Evolutionary conservation across 53 echinoderm and acorn worm species (phyloP).

Genomic region (Glandiceps talaboti): DNA sequence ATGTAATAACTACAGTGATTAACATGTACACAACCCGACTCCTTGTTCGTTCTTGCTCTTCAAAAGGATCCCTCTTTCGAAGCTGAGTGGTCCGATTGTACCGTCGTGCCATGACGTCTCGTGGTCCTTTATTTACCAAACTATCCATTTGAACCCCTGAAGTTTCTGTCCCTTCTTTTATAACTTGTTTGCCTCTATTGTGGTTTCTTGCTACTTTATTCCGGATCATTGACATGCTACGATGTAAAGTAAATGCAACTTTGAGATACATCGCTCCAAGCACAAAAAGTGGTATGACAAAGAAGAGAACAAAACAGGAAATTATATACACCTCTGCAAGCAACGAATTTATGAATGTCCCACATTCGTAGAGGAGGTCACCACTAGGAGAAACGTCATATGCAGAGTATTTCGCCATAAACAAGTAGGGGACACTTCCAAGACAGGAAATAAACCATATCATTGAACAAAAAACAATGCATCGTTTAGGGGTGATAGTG

Average conservation of each 20-base stretch:
- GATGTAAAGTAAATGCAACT: not conserved
- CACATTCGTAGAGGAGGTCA: not conserved
- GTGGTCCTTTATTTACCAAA: not conserved
- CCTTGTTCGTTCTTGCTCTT: not conserved
- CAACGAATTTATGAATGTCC: not conserved
- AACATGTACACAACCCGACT: not conserved
- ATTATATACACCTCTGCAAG: not conserved
- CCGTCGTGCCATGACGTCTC: not conserved
- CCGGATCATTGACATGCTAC: not conserved
- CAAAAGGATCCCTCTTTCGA: not conserved
- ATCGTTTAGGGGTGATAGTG: not conserved
- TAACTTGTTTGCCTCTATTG: not conserved
- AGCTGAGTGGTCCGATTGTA: not conserved
- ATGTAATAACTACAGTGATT: not conserved
- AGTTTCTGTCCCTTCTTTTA: not conserved
- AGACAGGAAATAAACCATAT: not conserved
- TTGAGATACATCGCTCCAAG: not conserved
- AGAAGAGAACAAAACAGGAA: not conserved
- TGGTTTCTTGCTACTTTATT: not conserved
- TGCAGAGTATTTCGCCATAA: not conserved
- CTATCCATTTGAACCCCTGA: not conserved
- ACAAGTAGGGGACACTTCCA: not conserved
- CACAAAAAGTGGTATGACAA: not conserved
- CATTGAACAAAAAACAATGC: not conserved
- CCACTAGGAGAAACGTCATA: not conserved